phyloP scores from a whole-genome alignment of 2,113 vertebrate species.

The Puffinus mauretanicus region DNA sequence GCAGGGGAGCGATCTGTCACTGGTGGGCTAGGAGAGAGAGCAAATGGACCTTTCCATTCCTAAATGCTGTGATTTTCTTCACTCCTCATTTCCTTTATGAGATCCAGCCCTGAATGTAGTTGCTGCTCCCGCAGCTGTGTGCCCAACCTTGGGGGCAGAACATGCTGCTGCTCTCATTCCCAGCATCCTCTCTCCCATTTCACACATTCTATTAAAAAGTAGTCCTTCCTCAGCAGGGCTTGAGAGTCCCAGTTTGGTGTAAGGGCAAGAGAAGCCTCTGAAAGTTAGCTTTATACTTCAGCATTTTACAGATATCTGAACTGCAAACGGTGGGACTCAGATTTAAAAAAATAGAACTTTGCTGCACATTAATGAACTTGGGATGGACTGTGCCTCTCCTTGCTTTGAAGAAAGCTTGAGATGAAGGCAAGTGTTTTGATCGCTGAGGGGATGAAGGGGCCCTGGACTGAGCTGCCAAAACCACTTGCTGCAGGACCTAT shows the following conservation, averaged over 20 bases:
- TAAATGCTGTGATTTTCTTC: not conserved
- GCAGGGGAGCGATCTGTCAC: not conserved
- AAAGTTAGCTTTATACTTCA: not conserved
- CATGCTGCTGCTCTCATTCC: not conserved
- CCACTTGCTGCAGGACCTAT: not conserved
- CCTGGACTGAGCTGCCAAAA: not conserved
- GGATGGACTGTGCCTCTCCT: not conserved
- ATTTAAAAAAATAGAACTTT: not conserved
- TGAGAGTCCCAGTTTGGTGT: not conserved
- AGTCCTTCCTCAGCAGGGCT: not conserved
- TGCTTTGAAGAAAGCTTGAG: not conserved
- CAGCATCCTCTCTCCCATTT: not conserved
- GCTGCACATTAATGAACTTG: not conserved
- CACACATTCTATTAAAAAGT: not conserved
- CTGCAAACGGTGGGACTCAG: not conserved
- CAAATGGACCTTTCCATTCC: conserved; percentile 25
- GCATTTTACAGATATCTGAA: not conserved
- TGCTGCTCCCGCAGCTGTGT: not conserved
- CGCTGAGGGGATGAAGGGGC: not conserved
- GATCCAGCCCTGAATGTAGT: not conserved
- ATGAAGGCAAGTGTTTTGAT: not conserved
- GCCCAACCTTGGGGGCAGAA: not conserved
- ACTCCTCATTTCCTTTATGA: conserved; percentile 40
- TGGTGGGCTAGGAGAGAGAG: not conserved
- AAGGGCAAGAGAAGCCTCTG: not conserved